Conservation (phyloP, 2,797 vertebrate species). For the Pangasius djambal region DNA sequence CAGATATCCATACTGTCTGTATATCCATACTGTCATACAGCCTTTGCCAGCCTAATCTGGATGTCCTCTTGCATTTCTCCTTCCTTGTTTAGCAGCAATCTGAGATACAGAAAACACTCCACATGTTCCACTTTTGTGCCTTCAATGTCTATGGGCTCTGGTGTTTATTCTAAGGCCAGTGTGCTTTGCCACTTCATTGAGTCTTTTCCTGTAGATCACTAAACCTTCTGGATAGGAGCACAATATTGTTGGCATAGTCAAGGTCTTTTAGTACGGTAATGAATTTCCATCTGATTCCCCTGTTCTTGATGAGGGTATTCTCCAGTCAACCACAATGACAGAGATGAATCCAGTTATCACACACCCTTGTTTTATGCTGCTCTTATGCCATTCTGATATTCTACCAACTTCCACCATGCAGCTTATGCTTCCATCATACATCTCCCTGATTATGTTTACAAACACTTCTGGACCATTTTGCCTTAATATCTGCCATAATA, state of each 20-base stretch:
- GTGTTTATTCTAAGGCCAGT: background rate
- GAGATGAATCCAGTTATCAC: background rate
- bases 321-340: background rate
- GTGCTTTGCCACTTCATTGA: background rate
- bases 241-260: background rate
- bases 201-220: background rate
- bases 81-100: background rate
- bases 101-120: background rate
- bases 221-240: background rate
- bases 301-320: background rate
- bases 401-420: background rate
- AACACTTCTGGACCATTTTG: background rate
- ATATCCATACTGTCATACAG: background rate
- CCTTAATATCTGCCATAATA: background rate
- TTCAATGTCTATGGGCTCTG: background rate
- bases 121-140: background rate
- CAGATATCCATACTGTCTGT: background rate
- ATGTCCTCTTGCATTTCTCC: background rate
- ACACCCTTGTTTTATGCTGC: background rate
- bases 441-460: background rate
- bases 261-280: background rate
- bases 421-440: background rate
- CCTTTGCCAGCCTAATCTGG: background rate
- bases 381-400: background rate
- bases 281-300: background rate